Evolutionary conservation across 2,113 vertebrate genomes (phyloP).

Genomic region (Pholis gunnellus): DNA sequence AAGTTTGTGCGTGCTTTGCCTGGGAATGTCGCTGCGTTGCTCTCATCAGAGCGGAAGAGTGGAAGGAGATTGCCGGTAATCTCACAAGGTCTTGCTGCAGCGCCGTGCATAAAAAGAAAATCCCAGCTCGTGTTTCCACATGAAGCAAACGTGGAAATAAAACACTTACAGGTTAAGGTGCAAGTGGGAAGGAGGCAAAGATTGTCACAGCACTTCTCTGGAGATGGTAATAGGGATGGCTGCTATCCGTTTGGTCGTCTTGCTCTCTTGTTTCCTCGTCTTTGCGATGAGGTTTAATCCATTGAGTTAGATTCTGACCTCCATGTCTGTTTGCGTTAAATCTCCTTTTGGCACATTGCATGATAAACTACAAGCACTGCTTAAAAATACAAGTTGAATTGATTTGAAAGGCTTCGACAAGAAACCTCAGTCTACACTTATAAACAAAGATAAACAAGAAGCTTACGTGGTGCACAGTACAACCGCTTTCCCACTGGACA

Average conservation of each 20-base stretch:
- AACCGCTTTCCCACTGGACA: background rate
- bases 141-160: background rate
- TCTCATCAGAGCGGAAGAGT: background rate
- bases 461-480: slow-evolving; percentile 24
- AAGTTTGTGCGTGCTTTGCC: background rate
- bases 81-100: background rate
- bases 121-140: background rate
- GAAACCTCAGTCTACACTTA: background rate
- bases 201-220: background rate
- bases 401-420: background rate
- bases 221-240: background rate
- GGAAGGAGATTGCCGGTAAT: background rate
- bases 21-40: background rate
- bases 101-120: background rate
- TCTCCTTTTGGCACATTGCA: background rate
- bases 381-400: background rate
- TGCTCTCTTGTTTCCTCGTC: background rate
- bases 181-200: background rate
- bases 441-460: slow-evolving; percentile 52
- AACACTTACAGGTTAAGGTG: slow-evolving; percentile 4
- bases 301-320: slow-evolving; percentile 2
- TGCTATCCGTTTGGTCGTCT: background rate
- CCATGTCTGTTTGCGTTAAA: background rate
- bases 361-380: background rate
- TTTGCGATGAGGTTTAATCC: slow-evolving; percentile 6